Evolutionary conservation across 2,113 vertebrate genomes (phyloP).

Genomic region (Daboia siamensis): DNA sequence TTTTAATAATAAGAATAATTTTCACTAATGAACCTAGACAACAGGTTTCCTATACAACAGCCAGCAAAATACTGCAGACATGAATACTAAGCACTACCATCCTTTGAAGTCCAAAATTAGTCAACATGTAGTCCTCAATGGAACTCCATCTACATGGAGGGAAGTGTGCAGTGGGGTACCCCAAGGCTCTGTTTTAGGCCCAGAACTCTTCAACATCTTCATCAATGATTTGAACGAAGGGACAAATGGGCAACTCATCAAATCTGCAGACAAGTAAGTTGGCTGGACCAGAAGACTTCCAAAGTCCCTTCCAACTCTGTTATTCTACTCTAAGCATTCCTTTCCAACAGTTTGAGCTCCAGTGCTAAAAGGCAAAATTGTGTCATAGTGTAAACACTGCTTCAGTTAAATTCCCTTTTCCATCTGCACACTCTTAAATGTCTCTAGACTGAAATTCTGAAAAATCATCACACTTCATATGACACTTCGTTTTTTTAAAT

Average conservation of each 20-base stretch:
- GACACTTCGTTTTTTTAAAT: not conserved
- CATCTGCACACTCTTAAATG: not conserved
- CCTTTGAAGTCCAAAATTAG: not conserved
- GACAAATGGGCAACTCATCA: no score
- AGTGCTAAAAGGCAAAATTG: not conserved
- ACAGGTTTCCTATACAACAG: not conserved
- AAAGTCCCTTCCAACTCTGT: no score
- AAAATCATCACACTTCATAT: not conserved
- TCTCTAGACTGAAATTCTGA: not conserved
- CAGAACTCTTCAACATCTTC: no score
- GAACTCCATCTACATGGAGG: no score
- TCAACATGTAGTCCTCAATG: not conserved
- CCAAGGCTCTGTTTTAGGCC: no score
- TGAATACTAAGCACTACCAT: constrained; percentile 2
- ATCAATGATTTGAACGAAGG: no score
- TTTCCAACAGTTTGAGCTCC: not conserved
- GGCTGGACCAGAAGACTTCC: no score
- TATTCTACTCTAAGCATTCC: not conserved
- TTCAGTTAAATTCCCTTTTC: not conserved
- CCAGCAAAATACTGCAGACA: not conserved
- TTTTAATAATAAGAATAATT: not conserved
- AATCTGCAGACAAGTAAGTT: no score
- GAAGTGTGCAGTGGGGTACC: no score
- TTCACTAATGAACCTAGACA: not conserved
- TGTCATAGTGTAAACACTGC: not conserved